Base-by-base conservation (phyloP, 1,140 invertebrate genomes). In the Drosophila lacteicornis region DNA sequence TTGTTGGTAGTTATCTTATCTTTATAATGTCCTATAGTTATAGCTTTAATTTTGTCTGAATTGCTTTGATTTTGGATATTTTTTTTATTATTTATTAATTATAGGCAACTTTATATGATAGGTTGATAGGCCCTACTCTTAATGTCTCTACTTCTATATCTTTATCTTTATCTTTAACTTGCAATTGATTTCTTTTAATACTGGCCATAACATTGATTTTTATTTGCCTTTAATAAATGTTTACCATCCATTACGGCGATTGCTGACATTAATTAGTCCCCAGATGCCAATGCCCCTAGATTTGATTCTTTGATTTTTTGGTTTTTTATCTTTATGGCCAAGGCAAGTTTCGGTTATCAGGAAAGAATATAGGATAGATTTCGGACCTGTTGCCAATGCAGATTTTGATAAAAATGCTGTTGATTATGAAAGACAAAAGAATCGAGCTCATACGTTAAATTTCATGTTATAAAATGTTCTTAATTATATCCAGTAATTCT, bases 201-300 rank as follows among this genome's bases (percentile, higher is more conserved):
- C 7, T 12, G 12, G 11, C 2, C 17, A 12, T 13, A 33, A 22
- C 33, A n/a, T 22, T 61, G 40, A 25, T 15, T 45, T 65, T 65
- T 62, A 65, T 65, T 65, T 62, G 57, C 40, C 27, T 22, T 61
- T 30, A 15, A 62, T 62, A 65, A 65, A 62, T 62, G 40, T 65
- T 65, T 65, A 45, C 38, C 19, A 17, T 61, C 38, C 55, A 65
- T 60, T 60, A 22, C 19, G 12, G 8, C 61, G 11, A 45, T 61
- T 17, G 9, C 19, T 13, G 55, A 43, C 19, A 30, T 43, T 15
- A 63, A 59, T 63, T 15, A 59, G 25, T 11, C 22, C 1, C 8
- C 11, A 17, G 33, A 11, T 30, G 60, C n/a, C 53, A 40, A 22
- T 45, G 56, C 22, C 22, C 57, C 11, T 25, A 65, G 19, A n/a